Conservation (phyloP, 2,888 invertebrate genomes). For the Melipona bicolor region DNA sequence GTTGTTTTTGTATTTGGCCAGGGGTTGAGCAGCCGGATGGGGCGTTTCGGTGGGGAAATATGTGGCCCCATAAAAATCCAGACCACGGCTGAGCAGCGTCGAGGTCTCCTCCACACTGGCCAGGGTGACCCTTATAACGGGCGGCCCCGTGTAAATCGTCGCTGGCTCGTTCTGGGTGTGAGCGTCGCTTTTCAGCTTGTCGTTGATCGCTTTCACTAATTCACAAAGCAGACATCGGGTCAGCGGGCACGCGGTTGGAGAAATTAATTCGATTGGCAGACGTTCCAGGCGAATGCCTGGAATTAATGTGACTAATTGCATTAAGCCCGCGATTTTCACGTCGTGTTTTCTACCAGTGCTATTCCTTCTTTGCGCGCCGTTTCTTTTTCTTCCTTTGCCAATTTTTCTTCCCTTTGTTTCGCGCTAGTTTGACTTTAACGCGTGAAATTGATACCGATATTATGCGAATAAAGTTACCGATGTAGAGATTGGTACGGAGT, state of each 20-base stretch:
- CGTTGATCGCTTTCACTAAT: slow-evolving; percentile 81
- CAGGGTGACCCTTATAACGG: slow-evolving; percentile 84
- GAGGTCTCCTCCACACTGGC: slow-evolving; percentile 84
- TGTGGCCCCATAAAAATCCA: slow-evolving; percentile 95
- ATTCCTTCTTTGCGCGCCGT: no score
- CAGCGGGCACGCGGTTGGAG: slow-evolving; percentile 29
- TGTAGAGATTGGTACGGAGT: no score
- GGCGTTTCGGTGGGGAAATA: slow-evolving; percentile 94
- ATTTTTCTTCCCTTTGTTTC: neutral
- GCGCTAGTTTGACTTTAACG: no score
- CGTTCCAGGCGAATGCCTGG: neutral
- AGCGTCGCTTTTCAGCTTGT: slow-evolving; percentile 80
- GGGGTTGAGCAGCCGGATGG: slow-evolving; percentile 86
- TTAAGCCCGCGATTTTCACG: slow-evolving; percentile 5
- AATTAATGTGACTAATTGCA: slow-evolving; percentile 40
- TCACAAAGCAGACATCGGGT: slow-evolving; percentile 47
- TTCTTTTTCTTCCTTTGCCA: neutral
- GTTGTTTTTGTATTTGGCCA: slow-evolving; percentile 82
- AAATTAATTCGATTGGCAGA: slow-evolving; percentile 40
- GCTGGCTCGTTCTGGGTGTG: slow-evolving; percentile 81
- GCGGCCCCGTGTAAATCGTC: slow-evolving; percentile 83
- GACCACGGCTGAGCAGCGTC: slow-evolving; percentile 91
- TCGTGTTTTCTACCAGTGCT: neutral
- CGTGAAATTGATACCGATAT: no score
- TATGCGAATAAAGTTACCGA: no score